These are phyloP conservation scores for Eleutherodactylus coqui DNA, from an alignment of 2,797 vertebrate genomes.

Conservation along the genomic window DNA sequence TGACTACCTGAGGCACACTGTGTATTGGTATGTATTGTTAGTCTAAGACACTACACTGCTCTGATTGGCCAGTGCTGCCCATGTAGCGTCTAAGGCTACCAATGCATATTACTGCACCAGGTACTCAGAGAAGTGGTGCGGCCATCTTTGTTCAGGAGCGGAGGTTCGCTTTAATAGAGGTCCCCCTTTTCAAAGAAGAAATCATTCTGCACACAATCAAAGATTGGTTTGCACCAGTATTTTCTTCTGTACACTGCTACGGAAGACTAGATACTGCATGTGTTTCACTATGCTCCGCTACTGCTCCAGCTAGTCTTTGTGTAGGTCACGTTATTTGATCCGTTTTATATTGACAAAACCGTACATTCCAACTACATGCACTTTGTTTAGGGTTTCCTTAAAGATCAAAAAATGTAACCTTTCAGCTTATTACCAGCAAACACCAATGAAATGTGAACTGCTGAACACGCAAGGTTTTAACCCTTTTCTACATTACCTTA, in stretches of 20 bases:
- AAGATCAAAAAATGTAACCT: conserved; percentile 3
- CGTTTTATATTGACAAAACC: not conserved
- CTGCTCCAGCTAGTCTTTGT: not conserved
- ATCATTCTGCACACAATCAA: not conserved
- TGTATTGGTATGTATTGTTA: no score
- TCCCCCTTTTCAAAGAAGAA: not conserved
- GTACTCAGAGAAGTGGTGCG: no score
- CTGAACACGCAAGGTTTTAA: not conserved
- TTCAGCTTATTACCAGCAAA: conserved; percentile 40
- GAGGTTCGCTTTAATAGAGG: not conserved
- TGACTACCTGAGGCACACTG: no score
- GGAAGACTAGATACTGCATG: not conserved
- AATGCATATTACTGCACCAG: no score
- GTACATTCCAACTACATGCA: conserved; percentile 14
- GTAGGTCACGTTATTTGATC: not conserved
- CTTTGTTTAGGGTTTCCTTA: conserved; percentile 3
- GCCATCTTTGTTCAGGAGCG: no score
- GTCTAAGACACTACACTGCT: no score
- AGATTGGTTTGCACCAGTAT: not conserved
- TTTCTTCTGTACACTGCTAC: not conserved
- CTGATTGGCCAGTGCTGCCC: no score
- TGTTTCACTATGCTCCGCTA: not conserved
- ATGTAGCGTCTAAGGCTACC: no score
- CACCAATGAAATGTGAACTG: conserved; percentile 40
- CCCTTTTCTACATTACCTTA: conserved; percentile 33